These are phyloP conservation scores for Schizopygopsis malacanthus DNA, from an alignment of 2,797 vertebrate species.

Conservation along the genomic window DNA sequence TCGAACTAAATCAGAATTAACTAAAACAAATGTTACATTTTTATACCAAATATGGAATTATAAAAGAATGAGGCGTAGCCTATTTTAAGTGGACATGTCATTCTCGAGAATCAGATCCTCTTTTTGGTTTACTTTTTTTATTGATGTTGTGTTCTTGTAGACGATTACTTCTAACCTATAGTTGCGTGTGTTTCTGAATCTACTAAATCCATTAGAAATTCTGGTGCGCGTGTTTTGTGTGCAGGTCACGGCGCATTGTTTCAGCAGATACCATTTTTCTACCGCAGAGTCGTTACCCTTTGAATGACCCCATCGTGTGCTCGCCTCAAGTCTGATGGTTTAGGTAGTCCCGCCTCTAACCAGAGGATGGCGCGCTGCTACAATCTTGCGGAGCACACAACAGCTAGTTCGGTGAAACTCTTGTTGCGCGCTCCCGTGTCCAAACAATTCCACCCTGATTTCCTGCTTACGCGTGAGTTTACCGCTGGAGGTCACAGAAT, in stretches of 20 bases:
- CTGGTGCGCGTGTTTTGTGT: slow-evolving; percentile 52
- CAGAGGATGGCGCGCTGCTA: slow-evolving; percentile 93
- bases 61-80: not conserved
- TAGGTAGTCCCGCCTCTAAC: slow-evolving; percentile 62
- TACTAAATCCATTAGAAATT: not conserved
- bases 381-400: slow-evolving; percentile 72
- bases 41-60: not conserved
- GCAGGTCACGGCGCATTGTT: slow-evolving; percentile 76
- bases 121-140: not conserved
- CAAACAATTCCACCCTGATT: slow-evolving; percentile 88
- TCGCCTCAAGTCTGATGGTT: slow-evolving; percentile 61
- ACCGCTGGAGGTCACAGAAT: slow-evolving; percentile 99
- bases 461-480: slow-evolving; percentile 94
- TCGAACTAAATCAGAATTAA: not conserved
- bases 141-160: not conserved
- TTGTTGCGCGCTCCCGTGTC: slow-evolving; percentile 77
- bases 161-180: not conserved
- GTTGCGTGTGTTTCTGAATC: not conserved
- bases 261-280: slow-evolving; percentile 76
- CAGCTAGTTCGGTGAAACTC: slow-evolving; percentile 59
- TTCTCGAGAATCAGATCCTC: not conserved
- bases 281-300: slow-evolving; percentile 95
- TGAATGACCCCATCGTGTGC: slow-evolving; percentile 86
- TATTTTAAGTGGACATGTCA: not conserved
- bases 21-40: not conserved